Percentiles rank a stretch among this genome's conserved stretches.
phyloP scores from a whole-genome alignment of 1,140 invertebrate genomes.

The Copidosoma floridanum region DNA sequence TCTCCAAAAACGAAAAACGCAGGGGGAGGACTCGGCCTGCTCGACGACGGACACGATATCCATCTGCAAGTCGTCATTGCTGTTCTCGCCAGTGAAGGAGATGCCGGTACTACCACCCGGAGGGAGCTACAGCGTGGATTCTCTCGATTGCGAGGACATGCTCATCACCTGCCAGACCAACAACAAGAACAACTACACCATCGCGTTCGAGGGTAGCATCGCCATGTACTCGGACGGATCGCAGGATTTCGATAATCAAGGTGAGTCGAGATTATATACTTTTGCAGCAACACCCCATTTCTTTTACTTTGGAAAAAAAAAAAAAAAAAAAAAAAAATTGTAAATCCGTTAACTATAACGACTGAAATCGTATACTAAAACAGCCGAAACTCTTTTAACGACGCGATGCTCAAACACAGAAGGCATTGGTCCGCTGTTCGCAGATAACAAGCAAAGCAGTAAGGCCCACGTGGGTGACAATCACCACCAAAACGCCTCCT shows the following conservation, averaged over 20 bases:
- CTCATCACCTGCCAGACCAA: slow-evolving; percentile 81
- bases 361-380: too few relatives aligned
- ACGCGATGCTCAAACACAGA: slow-evolving; percentile 1
- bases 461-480: slow-evolving; percentile 41
- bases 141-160: slow-evolving; percentile 86
- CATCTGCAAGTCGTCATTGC: slow-evolving; percentile 83
- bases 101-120: slow-evolving; percentile 64
- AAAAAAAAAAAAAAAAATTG: too few relatives aligned
- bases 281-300: too few relatives aligned
- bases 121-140: slow-evolving; percentile 83
- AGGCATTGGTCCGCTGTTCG: slow-evolving; percentile 20
- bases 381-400: too few relatives aligned
- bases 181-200: slow-evolving; percentile 92
- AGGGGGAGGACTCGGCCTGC: slow-evolving; percentile 72
- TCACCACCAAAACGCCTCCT: too few relatives aligned
- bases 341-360: too few relatives aligned
- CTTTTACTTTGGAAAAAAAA: too few relatives aligned
- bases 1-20: too few relatives aligned
- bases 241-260: slow-evolving; percentile 67
- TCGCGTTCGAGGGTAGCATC: slow-evolving; percentile 87
- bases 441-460: slow-evolving; percentile 51
- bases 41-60: slow-evolving; percentile 76
- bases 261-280: too few relatives aligned
- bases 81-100: slow-evolving; percentile 90
- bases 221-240: slow-evolving; percentile 84